Conservation (phyloP, 2,888 invertebrate species). For the Tetheella fluctuosa region DNA sequence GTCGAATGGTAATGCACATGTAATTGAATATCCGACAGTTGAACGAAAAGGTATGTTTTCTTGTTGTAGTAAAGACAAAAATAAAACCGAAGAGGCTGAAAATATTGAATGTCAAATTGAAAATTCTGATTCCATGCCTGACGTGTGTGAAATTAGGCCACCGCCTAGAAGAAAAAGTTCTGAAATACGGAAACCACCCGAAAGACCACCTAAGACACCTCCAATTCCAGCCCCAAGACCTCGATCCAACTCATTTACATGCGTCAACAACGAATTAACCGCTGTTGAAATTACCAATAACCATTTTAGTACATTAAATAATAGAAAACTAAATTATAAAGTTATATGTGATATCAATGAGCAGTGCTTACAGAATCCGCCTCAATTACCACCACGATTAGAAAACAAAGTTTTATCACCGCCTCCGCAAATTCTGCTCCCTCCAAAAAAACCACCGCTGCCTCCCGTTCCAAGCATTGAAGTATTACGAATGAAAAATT, state of each 20-base stretch:
- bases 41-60: slow-evolving; percentile 89
- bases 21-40: slow-evolving; percentile 89
- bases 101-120: slow-evolving; percentile 65
- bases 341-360: slow-evolving; percentile 77
- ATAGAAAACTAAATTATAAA: slow-evolving; percentile 74
- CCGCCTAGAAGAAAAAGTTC: slow-evolving; percentile 85
- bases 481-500: slow-evolving; percentile 83
- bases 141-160: slow-evolving; percentile 84
- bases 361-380: slow-evolving; percentile 66
- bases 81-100: slow-evolving; percentile 75
- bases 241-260: slow-evolving; percentile 83
- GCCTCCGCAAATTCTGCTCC: slow-evolving; percentile 82
- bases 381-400: slow-evolving; percentile 81
- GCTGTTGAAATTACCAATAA: slow-evolving; percentile 72
- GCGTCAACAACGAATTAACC: slow-evolving; percentile 71
- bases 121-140: slow-evolving; percentile 74
- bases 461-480: slow-evolving; percentile 88
- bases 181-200: slow-evolving; percentile 85
- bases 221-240: slow-evolving; percentile 80
- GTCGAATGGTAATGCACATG: slow-evolving; percentile 76
- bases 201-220: slow-evolving; percentile 87
- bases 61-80: slow-evolving; percentile 86
- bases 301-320: slow-evolving; percentile 76
- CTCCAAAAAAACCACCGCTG: slow-evolving; percentile 89
- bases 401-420: slow-evolving; percentile 69